Base-by-base conservation (phyloP, 2,888 invertebrate species). In the Vesta saturnalis region DNA sequence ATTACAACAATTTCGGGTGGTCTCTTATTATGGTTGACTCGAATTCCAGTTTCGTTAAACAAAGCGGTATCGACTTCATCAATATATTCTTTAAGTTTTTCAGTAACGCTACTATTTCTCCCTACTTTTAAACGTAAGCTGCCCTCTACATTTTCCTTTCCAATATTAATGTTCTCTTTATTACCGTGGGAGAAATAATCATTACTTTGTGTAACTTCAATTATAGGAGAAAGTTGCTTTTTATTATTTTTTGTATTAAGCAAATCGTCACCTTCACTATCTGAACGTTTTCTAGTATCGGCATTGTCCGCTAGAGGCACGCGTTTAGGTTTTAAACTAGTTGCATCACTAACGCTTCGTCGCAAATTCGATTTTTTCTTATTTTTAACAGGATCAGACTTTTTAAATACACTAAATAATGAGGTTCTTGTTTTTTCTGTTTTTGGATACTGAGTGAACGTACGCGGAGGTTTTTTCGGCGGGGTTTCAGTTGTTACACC, bases 221-320 rank as follows among this genome's bases (percentile, higher is more conserved):
- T 93, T 59, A 94, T 94, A 0, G 94, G 94, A 6, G 93, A 92
- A 16, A 94, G 80, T 78, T 92, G 93, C 65, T 89, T 86, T 78
- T 91, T 91, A 21, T 60, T 67, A 22, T 16, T 60, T 87, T 87
- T 73, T 69, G 72, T 18, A 59, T 70, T 71, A 35, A 70, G 46
- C 39, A 52, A 52, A 57, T 88, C 88, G 76, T 90, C 89, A 73
- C 87, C 87, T 80, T 89, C 89, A 79, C 88, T 89, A 55, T 89
- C 88, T 64, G 88, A 85, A 76, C 89, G 84, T 81, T 89, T 89
- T 15, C 89, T 85, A 54, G 86, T 85, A 79, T 86, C 84, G 19
- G 54, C 72, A 65, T 72, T 68, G 55, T 39, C 43, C 30, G 30
- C 10, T 18, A 71, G 69, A n/a, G 67, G 71, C 30, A 74, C 63